Evolutionary conservation across 2,888 invertebrate species (phyloP).

Genomic region (Taenaris catops): DNA sequence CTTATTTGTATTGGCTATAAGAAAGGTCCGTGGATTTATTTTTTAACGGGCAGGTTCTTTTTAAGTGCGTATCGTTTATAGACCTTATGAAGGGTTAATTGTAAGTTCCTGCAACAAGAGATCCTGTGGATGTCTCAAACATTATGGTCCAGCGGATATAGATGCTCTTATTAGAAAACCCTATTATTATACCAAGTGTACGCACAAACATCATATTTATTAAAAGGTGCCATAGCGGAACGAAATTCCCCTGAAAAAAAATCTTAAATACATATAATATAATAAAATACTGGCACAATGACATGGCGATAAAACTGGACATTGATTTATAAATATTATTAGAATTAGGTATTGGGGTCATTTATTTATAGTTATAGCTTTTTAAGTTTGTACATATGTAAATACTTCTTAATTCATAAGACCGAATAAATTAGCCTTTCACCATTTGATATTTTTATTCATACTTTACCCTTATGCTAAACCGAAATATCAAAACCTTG

Average conservation of each 20-base stretch:
- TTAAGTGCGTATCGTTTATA: too few relatives aligned
- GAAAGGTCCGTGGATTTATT: too few relatives aligned
- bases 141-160: conserved; percentile 29
- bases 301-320: conserved; percentile 26
- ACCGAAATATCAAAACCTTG: too few relatives aligned
- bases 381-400: conserved; percentile 46
- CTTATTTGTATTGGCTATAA: too few relatives aligned
- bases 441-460: conserved; percentile 28
- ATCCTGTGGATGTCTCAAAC: conserved; percentile 32
- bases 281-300: conserved; percentile 5
- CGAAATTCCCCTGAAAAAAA: too few relatives aligned
- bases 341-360: conserved; percentile 39
- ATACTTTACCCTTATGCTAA: too few relatives aligned
- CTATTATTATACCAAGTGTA: conserved; percentile 38
- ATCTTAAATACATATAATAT: background rate
- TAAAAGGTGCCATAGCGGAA: conserved; percentile 9
- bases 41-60: too few relatives aligned
- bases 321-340: conserved; percentile 15
- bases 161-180: conserved; percentile 38
- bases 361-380: conserved; percentile 24
- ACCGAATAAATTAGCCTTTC: conserved; percentile 54
- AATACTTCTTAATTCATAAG: conserved; percentile 39
- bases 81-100: conserved; percentile 6
- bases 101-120: conserved; percentile 7
- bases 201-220: conserved; percentile 30